Conservation (phyloP, 2,113 vertebrate species). For the Poecilia latipinna region DNA sequence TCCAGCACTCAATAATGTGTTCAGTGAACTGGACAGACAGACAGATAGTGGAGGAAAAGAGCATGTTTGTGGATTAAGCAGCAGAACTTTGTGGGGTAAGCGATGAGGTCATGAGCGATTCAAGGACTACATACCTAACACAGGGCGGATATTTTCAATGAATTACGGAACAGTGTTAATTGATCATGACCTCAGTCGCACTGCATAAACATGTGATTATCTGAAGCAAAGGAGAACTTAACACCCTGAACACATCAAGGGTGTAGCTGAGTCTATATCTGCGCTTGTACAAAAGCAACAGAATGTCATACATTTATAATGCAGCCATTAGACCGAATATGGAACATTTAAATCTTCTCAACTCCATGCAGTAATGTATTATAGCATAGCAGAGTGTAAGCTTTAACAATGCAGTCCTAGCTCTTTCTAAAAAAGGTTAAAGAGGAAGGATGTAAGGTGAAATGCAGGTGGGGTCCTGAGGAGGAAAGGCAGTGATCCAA, state of each 20-base stretch:
- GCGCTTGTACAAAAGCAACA: neutral
- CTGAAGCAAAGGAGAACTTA: constrained; percentile 68
- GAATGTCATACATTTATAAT: neutral
- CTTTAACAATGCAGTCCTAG: constrained; percentile 41
- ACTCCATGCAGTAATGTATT: neutral
- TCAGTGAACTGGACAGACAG: constrained; percentile 49
- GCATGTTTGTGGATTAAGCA: constrained; percentile 69
- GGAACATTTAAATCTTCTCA: neutral
- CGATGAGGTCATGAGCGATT: constrained; percentile 65
- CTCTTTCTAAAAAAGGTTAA: constrained; percentile 57
- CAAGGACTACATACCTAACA: constrained; percentile 57
- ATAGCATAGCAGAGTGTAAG: constrained; percentile 24
- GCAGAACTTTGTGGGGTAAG: constrained; percentile 67
- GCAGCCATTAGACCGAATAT: neutral
- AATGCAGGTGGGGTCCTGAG: constrained; percentile 54
- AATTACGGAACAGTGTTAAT: constrained; percentile 69
- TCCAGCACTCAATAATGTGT: constrained; percentile 79
- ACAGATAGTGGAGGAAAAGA: constrained; percentile 45
- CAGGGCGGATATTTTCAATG: constrained; percentile 78
- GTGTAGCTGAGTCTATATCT: neutral
- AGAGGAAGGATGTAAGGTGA: constrained; percentile 55
- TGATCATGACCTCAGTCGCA: constrained; percentile 72
- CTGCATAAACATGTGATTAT: constrained; percentile 82
- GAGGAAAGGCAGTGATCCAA: constrained; percentile 79
- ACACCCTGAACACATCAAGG: constrained; percentile 36